Base-by-base conservation (phyloP, 2,113 vertebrate species). In the Malurus elegans region DNA sequence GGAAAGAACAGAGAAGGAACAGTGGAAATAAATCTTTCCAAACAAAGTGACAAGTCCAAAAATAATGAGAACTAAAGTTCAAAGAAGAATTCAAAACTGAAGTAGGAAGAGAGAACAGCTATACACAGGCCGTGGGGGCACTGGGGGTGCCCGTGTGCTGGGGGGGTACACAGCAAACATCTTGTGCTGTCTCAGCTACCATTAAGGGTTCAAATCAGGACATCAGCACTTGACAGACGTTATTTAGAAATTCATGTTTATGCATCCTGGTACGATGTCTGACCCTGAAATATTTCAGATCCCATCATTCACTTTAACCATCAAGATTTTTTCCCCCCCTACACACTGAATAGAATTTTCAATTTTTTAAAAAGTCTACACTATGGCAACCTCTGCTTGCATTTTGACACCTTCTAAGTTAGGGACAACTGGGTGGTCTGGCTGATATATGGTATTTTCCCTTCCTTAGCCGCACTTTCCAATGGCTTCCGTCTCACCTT, bases 51-150 rank as follows among this genome's bases (percentile, higher is more conserved):
- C 34, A 96, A 69, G 96, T 98, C 98, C 98, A 98, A 98, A 97
- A 98, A 98, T 97, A 98, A 98, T 97, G 97, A 97, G 96, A 97
- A 96, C 96, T 94, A 64, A 98, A 97, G 95, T 98, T 98, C 96
- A 98, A 98, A 98, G 96, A 95, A 96, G 97, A 97, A 97, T 97
- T 97, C 97, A 94, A 97, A 97, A 94, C 96, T 94, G 93, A 96
- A 97, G 95, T 38, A 82, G 87, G 95, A 86, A 62, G 91, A 83
- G 83, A 91, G 92, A 93, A 79, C 84, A 92, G 51, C 89, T 51
- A 50, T 71, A 92, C 90, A 64, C 87, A 96, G 95, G 57, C 83
- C 40, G 26, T 40, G 66, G 86, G 64, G 53, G 24, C 53, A 75
- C 31, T 17, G 54, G 29, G 40, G n/a, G 18, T 84, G 78, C 75